Percentiles rank a stretch among this genome's conserved stretches.
These are phyloP conservation scores for Girardinichthys multiradiatus DNA, from an alignment of 2,113 vertebrate species.

Conservation along the genomic window DNA sequence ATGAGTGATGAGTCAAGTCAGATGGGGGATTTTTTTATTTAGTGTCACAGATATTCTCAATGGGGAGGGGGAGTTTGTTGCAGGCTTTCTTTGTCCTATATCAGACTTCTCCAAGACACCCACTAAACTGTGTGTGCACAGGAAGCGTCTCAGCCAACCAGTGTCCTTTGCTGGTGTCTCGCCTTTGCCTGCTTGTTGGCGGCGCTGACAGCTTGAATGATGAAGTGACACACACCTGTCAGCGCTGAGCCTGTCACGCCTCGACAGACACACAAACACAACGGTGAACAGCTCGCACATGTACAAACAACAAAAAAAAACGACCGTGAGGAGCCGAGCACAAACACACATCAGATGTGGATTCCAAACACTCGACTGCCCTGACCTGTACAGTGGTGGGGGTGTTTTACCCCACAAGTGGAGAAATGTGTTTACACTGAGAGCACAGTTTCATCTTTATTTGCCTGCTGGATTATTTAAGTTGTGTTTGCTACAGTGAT, in stretches of 20 bases:
- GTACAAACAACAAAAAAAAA: slow-evolving; percentile 11
- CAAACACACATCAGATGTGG: neutral
- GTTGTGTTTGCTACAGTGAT: slow-evolving; percentile 40
- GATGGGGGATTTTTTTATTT: slow-evolving; percentile 52
- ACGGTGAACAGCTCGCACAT: slow-evolving; percentile 4
- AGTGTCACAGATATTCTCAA: slow-evolving; percentile 62
- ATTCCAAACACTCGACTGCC: slow-evolving; percentile 11
- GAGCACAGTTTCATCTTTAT: slow-evolving; percentile 56
- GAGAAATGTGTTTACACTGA: slow-evolving; percentile 35
- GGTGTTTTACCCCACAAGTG: neutral
- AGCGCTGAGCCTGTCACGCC: slow-evolving; percentile 48
- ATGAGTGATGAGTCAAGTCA: slow-evolving; percentile 75
- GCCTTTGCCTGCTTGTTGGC: slow-evolving; percentile 46
- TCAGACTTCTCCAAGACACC: slow-evolving; percentile 65
- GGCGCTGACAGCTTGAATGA: slow-evolving; percentile 64
- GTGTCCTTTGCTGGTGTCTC: slow-evolving; percentile 52
- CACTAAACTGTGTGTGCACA: slow-evolving; percentile 47
- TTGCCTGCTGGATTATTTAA: slow-evolving; percentile 54
- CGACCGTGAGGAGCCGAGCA: slow-evolving; percentile 3
- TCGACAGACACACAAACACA: slow-evolving; percentile 45
- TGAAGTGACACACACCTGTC: slow-evolving; percentile 71
- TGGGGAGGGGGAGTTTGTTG: slow-evolving; percentile 52
- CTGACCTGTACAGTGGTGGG: slow-evolving; percentile 5
- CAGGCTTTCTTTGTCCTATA: slow-evolving; percentile 75
- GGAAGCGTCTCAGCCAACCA: slow-evolving; percentile 62